A percentile compares a stretch with the other conserved stretches of the same genome.
phyloP scores from a whole-genome alignment of 2,797 vertebrate genomes.

The Syndactyla subalaris region DNA sequence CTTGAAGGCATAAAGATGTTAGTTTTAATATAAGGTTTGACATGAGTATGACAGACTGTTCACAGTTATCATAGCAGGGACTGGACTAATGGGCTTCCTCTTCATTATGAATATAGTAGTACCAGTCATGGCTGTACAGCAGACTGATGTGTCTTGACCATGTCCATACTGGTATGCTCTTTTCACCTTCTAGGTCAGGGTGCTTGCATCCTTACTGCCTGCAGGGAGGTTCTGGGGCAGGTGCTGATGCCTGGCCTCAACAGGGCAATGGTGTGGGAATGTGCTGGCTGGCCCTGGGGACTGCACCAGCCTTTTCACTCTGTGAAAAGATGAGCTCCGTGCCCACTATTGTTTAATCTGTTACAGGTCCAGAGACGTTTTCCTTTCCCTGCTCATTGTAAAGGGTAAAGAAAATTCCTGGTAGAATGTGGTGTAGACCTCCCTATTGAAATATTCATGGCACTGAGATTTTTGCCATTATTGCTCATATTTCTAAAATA shows the following conservation, averaged over 20 bases:
- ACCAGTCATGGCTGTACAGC: background rate
- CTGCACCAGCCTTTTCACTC: rapidly evolving
- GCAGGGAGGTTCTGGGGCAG: rapidly evolving
- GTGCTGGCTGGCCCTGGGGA: background rate
- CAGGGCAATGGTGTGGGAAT: background rate
- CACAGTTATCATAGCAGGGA: conserved; percentile 29
- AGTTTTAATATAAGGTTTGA: conserved; percentile 31
- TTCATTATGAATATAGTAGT: background rate
- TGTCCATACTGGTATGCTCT: background rate
- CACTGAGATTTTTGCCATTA: background rate
- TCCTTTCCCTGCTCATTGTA: background rate
- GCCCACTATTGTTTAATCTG: background rate
- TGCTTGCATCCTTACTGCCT: background rate
- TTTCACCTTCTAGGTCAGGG: background rate
- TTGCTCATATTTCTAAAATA: background rate
- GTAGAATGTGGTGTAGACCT: background rate
- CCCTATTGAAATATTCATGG: background rate
- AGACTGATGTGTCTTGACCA: background rate
- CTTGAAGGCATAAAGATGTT: conserved; percentile 14
- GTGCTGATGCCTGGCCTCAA: background rate
- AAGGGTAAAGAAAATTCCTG: background rate
- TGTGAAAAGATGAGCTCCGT: background rate
- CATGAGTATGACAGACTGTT: background rate
- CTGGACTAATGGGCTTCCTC: background rate
- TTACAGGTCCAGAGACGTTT: background rate